Base-by-base conservation (phyloP, 2,888 invertebrate genomes). In the Ophion costatus region DNA sequence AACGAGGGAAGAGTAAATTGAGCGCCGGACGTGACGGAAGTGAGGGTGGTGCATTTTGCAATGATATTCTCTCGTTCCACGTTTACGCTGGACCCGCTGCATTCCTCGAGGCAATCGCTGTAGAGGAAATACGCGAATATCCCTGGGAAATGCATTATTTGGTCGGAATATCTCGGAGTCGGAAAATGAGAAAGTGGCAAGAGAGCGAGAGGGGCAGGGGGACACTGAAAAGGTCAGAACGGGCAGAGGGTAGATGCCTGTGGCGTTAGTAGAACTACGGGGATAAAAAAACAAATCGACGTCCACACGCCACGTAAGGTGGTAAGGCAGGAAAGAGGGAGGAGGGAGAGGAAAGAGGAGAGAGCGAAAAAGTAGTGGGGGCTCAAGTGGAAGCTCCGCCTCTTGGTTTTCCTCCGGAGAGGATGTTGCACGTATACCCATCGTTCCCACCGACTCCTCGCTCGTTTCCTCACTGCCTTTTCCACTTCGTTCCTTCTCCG, bases 351-450 rank as follows among this genome's bases (percentile, higher is more conserved):
- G 29, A 51, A 69, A 56, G 67, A 69, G 80, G 33, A 66, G 57
- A 61, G 69, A 59, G 45, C 29, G 51, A 61, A 64, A 29, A 59
- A 61, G 56, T 24, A 57, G 75, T 11, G 63, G 75, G 75, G 61
- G 22, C 20, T 57, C 29, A 57, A 14, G 59, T 63, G 74, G 42
- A 75, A 83, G 82, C 85, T 81, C 81, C 83, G 79, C 69, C 77
- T 85, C 76, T 86, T 70, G 83, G 70, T 86, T 85, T 83, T 66
- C 80, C 80, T 80, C 85, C 84, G 83, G 83, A 85, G 77, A 74
- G 83, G 42, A 63, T 56, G 64, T 69, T 71, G 24, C 78, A 73
- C 81, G 80, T 81, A 85, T 80, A 17, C 51, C 83, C 85, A 83
- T 69, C 51, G 17, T 73, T 11, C 67, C 42, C 56, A n/a, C 73